Evolutionary conservation across 2,113 vertebrate genomes (phyloP).

Genomic region (Capricornis sumatraensis): DNA sequence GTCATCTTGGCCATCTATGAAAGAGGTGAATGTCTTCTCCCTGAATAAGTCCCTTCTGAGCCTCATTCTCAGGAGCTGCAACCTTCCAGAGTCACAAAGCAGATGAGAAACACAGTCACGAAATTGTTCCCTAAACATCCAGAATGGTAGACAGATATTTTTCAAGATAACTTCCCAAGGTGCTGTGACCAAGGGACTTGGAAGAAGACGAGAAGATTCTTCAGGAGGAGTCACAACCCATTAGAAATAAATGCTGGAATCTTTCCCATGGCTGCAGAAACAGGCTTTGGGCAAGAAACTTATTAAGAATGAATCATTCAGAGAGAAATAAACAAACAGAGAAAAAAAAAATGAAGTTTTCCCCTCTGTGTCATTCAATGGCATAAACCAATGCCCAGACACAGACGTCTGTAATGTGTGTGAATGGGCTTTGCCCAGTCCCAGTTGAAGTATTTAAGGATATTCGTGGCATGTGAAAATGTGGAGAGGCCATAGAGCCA

Average conservation of each 20-base stretch:
- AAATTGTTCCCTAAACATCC: background rate
- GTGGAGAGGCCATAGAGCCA: no score
- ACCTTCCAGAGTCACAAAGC: background rate
- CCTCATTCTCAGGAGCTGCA: background rate
- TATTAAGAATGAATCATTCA: slow-evolving; percentile 40
- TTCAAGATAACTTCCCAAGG: background rate
- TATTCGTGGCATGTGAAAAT: background rate
- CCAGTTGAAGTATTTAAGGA: background rate
- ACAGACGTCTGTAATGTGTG: background rate
- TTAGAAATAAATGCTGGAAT: slow-evolving; percentile 1
- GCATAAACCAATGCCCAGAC: background rate
- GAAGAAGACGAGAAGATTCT: background rate
- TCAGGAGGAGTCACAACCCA: background rate
- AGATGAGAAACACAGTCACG: background rate
- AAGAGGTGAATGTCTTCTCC: slow-evolving; percentile 25
- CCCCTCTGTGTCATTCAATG: slow-evolving; percentile 29
- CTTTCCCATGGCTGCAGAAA: background rate
- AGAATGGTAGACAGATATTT: background rate
- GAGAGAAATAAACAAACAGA: slow-evolving; percentile 43
- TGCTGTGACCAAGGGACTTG: slow-evolving; percentile 11
- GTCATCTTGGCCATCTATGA: background rate
- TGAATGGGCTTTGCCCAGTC: background rate
- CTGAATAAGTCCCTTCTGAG: slow-evolving; percentile 27
- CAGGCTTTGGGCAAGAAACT: background rate
- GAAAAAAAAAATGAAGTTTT: slow-evolving; percentile 21